A percentile compares a stretch with the other conserved stretches of the same genome.
phyloP scores from a whole-genome alignment of 2,113 vertebrate genomes.

The Alces alces region DNA sequence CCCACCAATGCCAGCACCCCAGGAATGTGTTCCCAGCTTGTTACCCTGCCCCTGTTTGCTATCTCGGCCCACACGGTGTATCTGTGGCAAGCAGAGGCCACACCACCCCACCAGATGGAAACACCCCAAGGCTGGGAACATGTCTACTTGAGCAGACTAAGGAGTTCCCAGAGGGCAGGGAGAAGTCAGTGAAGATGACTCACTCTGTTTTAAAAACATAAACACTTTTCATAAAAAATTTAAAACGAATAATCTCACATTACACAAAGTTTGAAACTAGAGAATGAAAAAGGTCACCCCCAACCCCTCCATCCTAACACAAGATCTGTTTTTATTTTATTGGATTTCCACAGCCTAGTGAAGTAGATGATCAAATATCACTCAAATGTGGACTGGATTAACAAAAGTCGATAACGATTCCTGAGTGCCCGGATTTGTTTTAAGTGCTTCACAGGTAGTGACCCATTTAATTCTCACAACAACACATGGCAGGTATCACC shows the following conservation, averaged over 20 bases:
- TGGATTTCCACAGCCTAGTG: not conserved
- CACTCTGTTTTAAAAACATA: not conserved
- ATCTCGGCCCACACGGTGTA: not conserved
- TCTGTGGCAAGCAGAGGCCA: conserved; percentile 20
- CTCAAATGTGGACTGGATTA: not conserved
- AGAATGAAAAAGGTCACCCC: not conserved
- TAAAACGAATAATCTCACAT: not conserved
- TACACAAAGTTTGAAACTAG: conserved; percentile 36
- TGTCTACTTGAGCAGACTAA: not conserved
- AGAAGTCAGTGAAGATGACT: not conserved
- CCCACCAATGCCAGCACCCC: not conserved
- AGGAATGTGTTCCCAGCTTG: not conserved
- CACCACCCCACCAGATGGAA: not conserved
- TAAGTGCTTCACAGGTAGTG: not conserved
- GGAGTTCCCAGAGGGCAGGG: not conserved
- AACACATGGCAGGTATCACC: not conserved
- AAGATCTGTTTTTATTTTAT: not conserved
- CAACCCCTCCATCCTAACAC: not conserved
- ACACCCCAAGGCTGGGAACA: not conserved
- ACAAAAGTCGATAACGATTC: not conserved
- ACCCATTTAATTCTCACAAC: not conserved
- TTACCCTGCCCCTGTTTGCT: not conserved
- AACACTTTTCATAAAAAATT: conserved; percentile 39
- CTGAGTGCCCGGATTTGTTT: not conserved
- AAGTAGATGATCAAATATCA: not conserved